Base-by-base conservation (phyloP, 2,113 vertebrate genomes). In the Calyptommatus sinebrachiatus region DNA sequence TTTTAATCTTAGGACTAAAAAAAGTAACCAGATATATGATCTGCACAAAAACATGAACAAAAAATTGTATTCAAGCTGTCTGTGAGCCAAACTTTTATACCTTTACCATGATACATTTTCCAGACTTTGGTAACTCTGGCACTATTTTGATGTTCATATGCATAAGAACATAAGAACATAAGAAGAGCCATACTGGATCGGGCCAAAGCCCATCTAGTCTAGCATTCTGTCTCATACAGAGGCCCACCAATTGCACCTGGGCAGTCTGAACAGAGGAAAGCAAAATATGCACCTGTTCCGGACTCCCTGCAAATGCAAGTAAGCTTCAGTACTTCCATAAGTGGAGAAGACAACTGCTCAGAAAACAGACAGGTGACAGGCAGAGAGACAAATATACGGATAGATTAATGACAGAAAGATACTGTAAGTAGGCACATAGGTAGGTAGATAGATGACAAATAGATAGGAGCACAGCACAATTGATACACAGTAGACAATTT, bases 311-410 rank as follows among this genome's bases (percentile, higher is more conserved):
- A n/a, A n/a, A n/a, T n/a, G 77, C 3, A 66, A 70, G 53, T 50
- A 12, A 9, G 20, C 35, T 68, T 45, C 83, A 57, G 82, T 72
- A 0, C n/a, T 77, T 88, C 76, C 61, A 66, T 0, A 0, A 71
- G 50, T 73, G 83, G 83, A 79, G 83, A 61, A 89, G 86, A 77
- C 65, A 78, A 48, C 83, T 76, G 87, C 74, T 88, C 66, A 84
- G 84, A 86, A 90, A 84, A 71, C 78, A 86, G 35, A 41, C 35
- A 41, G 35, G 35, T 41, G 35, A 41, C 35, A 41, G 35, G 35
- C 35, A 41, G 35, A 88, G 81, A 78, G 48, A 10, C 14, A 71
- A 87, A 1, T 20, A 0, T 71, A 1, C 11, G 2, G 35, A 45
- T 3, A 61, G 14, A 14, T 14, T 18, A 11, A 50, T 9, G 12